Evolutionary conservation across 2,888 invertebrate species (phyloP), one percentile per base, ranked within the genome.

Genomic region (Nomada fabriciana): DNA sequence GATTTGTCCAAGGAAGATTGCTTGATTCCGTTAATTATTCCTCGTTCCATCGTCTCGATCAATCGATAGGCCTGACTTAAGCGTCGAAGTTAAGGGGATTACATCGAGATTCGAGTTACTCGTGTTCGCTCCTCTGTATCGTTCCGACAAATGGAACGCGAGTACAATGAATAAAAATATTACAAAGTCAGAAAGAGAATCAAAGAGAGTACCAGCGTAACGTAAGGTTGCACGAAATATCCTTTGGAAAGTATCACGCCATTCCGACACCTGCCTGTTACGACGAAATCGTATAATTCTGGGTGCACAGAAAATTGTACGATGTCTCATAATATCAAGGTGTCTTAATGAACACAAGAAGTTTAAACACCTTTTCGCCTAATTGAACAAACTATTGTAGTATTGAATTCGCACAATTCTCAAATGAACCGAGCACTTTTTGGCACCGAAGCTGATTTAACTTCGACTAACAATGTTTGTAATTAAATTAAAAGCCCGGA

Each of bases 21-120:
- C 72, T 57, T 78, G 78, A 67, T 72, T 68, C 68, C 52, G 50
- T 15, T 63, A 72, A 72, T 78, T 78, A 78, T 78, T 53, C 43
- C 43, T 69, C 42, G 50, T 11, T 23, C 43, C 63, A 72, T 68
- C 36, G 13, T 2, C 63, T 29, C 43, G 29, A 29, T 36, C 60
- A 25, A 43, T 29, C 15, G 2, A 20, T 42, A 50, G n/a, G 10
- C 47, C 9, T 5, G 9, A n/a, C 11, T 50, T 47, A 50, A 74
- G 67, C 18, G 1, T 18, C 9, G 5, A 25, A 29, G n/a, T 43
- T 63, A 2, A 50, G 47, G 3, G 29, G 53, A 63, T 63, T 43
- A 4, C 43, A 13, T 2, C 42, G 2, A 20, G 13, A n/a, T 25
- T 47, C 25, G 5, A 11, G 7, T 57, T 47, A 55, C 20, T 42